Evolutionary conservation across 2,888 invertebrate species (phyloP), one percentile per base, ranked within the genome.

Genomic region (Seira sanloemensis): DNA sequence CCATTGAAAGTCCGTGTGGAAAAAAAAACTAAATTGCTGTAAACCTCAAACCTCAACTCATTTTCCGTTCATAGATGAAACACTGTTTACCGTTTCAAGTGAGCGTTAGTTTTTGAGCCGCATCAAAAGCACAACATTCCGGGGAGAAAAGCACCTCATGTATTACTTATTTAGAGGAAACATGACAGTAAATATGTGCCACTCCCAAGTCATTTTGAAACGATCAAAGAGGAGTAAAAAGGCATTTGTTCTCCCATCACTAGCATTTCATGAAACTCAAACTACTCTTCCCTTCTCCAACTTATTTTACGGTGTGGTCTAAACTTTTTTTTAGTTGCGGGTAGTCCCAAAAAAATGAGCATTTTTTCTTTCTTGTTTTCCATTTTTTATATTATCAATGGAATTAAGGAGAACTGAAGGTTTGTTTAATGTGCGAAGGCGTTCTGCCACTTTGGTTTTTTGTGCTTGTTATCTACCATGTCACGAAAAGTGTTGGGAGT

Each of bases 131-230:
- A n/a, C n/a, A n/a, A n/a, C n/a, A n/a, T n/a, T n/a, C n/a, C n/a
- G n/a, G n/a, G 16, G 16, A 50, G 50, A 50, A n/a, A 50, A 50
- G 50, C 37, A 37, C 37, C 37, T 37, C 37, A 37, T 50, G 16
- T 27, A 71, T 78, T 79, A 79, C 37, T 72, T 73, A 73, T 79
- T 79, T 73, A 78, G 9, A 16, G 65, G 18, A 65, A 71, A 79
- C 79, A 79, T 79, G 73, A 79, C 79, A 79, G 73, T 66, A 79
- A 78, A 79, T 66, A 73, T 26, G 26, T 73, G 72, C 79, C 79
- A 72, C 79, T 79, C 73, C 79, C 79, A 2, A 66, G 16, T 66
- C 58, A 73, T 73, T n/a, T 73, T 67, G 26, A 73, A 73, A 66
- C 79, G 71, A 79, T 79, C 79, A 71, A n/a, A 50, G 25, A 25